These are phyloP conservation scores for cattle (Bos taurus) DNA, from an alignment of 2,113 vertebrate genomes.

Conservation along the genomic window DNA sequence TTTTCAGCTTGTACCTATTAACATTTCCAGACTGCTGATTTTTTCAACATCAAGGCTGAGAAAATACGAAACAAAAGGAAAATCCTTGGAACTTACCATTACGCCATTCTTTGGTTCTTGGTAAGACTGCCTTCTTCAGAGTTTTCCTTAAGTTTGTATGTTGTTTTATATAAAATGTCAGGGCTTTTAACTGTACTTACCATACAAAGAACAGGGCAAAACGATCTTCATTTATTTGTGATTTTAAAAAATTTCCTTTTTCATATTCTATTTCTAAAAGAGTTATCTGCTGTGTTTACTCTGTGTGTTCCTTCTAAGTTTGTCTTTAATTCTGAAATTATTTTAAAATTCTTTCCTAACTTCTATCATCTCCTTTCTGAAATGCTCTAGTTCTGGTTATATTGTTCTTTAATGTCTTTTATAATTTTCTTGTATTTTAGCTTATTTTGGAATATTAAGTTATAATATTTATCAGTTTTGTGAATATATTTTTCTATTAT, in stretches of 20 bases:
- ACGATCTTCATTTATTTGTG: neutral
- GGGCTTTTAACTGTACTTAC: neutral
- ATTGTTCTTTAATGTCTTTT: neutral
- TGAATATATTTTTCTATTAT: neutral
- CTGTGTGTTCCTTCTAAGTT: neutral
- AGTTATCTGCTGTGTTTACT: neutral
- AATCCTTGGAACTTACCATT: neutral
- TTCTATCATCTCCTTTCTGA: neutral
- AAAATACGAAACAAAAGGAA: neutral
- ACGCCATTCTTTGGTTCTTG: neutral
- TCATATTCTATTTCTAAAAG: constrained; percentile 6
- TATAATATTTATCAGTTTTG: neutral
- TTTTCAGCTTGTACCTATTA: neutral
- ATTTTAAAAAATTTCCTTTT: neutral
- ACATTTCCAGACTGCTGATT: neutral
- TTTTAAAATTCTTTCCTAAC: neutral
- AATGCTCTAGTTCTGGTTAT: neutral
- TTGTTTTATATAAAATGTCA: neutral
- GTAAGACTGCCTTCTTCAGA: neutral
- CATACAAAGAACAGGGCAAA: neutral
- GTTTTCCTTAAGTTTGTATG: neutral
- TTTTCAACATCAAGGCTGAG: neutral
- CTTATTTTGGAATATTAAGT: neutral
- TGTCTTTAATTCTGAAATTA: constrained; percentile 2
- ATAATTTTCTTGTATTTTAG: neutral